phyloP scores from a whole-genome alignment of 1,140 invertebrate species.

The Drosophila oshimai region DNA sequence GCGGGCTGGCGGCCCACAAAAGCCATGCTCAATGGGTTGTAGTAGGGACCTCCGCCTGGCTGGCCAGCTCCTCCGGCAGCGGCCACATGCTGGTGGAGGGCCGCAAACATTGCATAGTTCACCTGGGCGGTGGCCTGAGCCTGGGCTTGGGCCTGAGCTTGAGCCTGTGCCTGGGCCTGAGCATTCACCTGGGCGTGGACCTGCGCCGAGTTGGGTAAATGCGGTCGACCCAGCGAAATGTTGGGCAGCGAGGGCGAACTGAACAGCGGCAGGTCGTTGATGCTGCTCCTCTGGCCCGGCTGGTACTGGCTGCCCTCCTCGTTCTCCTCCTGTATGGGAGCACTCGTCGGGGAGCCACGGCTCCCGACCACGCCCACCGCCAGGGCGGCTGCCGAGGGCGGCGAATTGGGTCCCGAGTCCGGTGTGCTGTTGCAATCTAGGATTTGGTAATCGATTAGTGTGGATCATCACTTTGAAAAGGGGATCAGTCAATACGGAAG shows the following conservation, averaged over 20 bases:
- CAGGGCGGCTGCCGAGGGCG: constrained; percentile 86
- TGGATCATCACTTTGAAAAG: too few species aligned
- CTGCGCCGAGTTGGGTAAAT: constrained; percentile 84
- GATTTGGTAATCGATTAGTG: not conserved
- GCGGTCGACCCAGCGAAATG: constrained; percentile 94
- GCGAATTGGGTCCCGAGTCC: constrained; percentile 92
- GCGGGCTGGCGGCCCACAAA: constrained; percentile 47
- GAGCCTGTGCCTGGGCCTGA: constrained; percentile 41
- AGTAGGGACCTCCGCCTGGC: constrained; percentile 68
- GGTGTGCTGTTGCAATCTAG: constrained; percentile 86
- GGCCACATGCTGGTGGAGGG: constrained; percentile 69
- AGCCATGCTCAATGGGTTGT: constrained; percentile 62
- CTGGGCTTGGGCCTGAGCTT: constrained; percentile 69
- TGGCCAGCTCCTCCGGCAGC: constrained; percentile 23
- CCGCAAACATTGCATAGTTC: constrained; percentile 66
- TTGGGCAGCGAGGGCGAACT: constrained; percentile 98
- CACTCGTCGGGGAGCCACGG: constrained; percentile 84
- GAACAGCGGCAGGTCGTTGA: constrained; percentile 88
- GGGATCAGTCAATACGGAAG: not conserved
- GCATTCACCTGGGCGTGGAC: constrained; percentile 67
- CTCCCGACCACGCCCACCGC: constrained; percentile 83
- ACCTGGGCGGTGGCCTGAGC: constrained; percentile 24
- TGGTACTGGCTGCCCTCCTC: constrained; percentile 82
- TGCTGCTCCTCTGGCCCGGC: constrained; percentile 80
- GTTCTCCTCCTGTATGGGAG: constrained; percentile 89